phyloP scores from a whole-genome alignment of 2,888 invertebrate species.

The Habrosyne pyritoides region DNA sequence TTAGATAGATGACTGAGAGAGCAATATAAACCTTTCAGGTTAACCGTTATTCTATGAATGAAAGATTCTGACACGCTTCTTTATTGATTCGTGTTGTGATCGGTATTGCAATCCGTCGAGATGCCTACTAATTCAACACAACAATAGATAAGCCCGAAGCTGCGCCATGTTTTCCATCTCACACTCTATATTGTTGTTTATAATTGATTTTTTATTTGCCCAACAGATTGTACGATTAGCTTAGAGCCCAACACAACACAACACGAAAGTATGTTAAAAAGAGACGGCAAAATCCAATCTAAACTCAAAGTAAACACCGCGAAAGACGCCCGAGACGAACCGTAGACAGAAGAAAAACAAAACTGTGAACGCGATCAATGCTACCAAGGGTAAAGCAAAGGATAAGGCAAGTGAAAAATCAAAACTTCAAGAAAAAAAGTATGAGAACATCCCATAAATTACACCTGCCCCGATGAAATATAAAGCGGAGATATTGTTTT shows the following conservation, averaged over 20 bases:
- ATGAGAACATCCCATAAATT: conserved; percentile 68
- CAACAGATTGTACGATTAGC: conserved; percentile 54
- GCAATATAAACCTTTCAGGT: conserved; percentile 49
- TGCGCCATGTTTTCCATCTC: conserved; percentile 64
- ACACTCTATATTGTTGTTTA: conserved; percentile 64
- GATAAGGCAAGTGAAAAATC: conserved; percentile 63
- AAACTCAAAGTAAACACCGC: conserved; percentile 72
- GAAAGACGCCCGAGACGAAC: conserved; percentile 64
- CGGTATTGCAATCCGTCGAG: conserved; percentile 63
- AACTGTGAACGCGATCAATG: conserved; percentile 68
- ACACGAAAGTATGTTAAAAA: conserved; percentile 52
- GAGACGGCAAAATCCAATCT: conserved; percentile 67
- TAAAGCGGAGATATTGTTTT: conserved; percentile 77
- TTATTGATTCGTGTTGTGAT: conserved; percentile 70
- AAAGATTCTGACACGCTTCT: conserved; percentile 59
- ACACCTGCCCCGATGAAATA: conserved; percentile 77
- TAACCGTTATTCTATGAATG: conserved; percentile 68
- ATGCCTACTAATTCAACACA: conserved; percentile 68
- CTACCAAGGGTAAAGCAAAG: conserved; percentile 49
- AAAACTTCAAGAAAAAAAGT: conserved; percentile 58
- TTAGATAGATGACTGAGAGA: conserved; percentile 33
- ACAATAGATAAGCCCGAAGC: conserved; percentile 62
- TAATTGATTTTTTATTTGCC: conserved; percentile 70
- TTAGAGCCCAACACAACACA: conserved; percentile 49
- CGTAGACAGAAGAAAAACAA: conserved; percentile 79